phyloP scores from a whole-genome alignment of 2,113 vertebrate genomes.

The Bufo gargarizans region DNA sequence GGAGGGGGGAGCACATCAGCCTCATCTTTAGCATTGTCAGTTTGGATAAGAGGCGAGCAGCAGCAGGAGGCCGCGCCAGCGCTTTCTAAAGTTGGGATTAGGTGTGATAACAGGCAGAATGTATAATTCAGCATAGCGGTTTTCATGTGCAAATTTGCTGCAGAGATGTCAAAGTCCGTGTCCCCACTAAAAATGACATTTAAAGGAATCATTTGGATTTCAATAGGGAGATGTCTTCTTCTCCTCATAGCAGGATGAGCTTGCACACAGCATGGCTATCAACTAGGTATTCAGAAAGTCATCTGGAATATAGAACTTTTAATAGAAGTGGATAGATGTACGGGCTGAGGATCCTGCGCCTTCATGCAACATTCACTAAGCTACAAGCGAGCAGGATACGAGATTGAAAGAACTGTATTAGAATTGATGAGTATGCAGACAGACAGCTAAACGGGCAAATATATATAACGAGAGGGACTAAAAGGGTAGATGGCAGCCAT shows the following conservation, averaged over 20 bases:
- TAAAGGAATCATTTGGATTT: constrained; percentile 32
- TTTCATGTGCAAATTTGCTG: constrained; percentile 38
- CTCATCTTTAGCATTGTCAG: constrained; percentile 38
- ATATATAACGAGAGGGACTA: too few relatives aligned
- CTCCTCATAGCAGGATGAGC: background rate
- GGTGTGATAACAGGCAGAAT: constrained; percentile 10
- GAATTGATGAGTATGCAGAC: background rate
- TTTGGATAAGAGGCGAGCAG: constrained; percentile 7
- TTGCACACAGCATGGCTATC: background rate
- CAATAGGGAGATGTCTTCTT: constrained; percentile 23
- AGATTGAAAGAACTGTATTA: background rate
- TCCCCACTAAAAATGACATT: constrained; percentile 8
- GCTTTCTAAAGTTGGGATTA: constrained; percentile 40
- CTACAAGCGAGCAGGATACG: background rate
- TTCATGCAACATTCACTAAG: background rate
- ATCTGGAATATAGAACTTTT: constrained; percentile 5
- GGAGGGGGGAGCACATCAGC: constrained; percentile 11
- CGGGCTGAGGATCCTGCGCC: background rate
- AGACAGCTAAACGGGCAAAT: too few relatives aligned
- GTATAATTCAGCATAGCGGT: constrained; percentile 35
- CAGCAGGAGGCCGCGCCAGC: background rate
- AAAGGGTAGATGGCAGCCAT: background rate
- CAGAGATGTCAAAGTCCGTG: constrained; percentile 5
- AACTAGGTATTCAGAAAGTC: background rate
- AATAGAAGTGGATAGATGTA: background rate